phyloP scores from a whole-genome alignment of 35 echinoderm and acorn worm species.

The Strongylocentrotus purpuratus region DNA sequence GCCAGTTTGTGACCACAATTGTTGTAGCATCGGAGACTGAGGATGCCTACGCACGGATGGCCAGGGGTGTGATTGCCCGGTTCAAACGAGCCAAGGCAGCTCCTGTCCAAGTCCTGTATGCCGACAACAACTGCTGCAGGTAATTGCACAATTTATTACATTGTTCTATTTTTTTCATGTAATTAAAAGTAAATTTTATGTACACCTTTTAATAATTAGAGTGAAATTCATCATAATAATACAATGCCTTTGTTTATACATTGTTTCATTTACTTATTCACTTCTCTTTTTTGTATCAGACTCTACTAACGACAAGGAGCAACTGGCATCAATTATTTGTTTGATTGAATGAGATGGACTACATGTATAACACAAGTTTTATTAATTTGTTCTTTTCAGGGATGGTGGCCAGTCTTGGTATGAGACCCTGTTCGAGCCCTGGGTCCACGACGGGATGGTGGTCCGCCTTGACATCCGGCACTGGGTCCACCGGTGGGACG shows the following conservation, averaged over 20 bases:
- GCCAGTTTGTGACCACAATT: slow-evolving; percentile 64
- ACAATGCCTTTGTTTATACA: no score
- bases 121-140: slow-evolving; percentile 78
- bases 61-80: slow-evolving; percentile 46
- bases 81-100: slow-evolving; percentile 64
- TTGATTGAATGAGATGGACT: no score
- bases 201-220: no score
- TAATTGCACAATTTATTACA: neutral
- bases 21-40: slow-evolving; percentile 64
- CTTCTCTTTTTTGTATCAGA: no score
- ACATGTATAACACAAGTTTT: no score
- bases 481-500: slow-evolving; percentile 70
- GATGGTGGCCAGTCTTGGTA: slow-evolving; percentile 58
- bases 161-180: no score
- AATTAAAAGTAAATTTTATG: no score
- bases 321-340: no score
- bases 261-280: no score
- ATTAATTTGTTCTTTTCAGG: neutral
- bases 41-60: slow-evolving; percentile 48
- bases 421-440: slow-evolving; percentile 49
- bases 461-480: slow-evolving; percentile 62
- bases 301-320: no score
- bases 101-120: slow-evolving; percentile 57
- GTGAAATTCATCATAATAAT: no score
- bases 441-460: slow-evolving; percentile 57